A percentile compares a stretch with the other conserved stretches of the same genome.
These are phyloP conservation scores for Pteropus rufus DNA, from an alignment of 2,797 vertebrate genomes.

Conservation along the genomic window DNA sequence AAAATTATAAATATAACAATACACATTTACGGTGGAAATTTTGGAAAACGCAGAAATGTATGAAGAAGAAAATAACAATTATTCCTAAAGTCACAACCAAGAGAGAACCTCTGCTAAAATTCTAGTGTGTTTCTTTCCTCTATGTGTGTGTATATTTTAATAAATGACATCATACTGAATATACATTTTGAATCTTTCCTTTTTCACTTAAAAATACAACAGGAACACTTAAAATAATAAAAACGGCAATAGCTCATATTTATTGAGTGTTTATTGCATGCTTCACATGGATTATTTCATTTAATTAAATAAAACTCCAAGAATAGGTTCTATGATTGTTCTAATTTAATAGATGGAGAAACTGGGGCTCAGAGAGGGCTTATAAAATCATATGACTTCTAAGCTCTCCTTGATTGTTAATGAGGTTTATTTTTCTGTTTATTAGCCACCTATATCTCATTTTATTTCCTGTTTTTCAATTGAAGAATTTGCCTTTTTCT, in stretches of 20 bases:
- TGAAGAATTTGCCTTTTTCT: neutral
- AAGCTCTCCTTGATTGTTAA: neutral
- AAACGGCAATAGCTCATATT: neutral
- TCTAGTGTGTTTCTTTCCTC: neutral
- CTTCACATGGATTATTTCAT: neutral
- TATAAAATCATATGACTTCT: neutral
- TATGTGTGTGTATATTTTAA: neutral
- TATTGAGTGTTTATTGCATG: neutral
- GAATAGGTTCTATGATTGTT: neutral
- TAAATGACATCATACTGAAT: neutral
- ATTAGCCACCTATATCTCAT: neutral
- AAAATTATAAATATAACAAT: neutral
- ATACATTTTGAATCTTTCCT: neutral
- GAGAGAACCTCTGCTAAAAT: neutral
- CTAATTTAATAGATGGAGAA: neutral
- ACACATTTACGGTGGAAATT: neutral
- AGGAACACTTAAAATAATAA: neutral
- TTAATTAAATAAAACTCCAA: neutral
- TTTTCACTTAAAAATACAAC: slow-evolving; percentile 19
- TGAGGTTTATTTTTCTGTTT: neutral
- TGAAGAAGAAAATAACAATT: neutral
- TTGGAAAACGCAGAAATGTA: neutral
- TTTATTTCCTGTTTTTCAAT: neutral
- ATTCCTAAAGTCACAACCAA: neutral
- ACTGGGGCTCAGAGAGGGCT: neutral